Evolutionary conservation across 2,113 vertebrate species (phyloP).

Genomic region (Ochotona princeps): DNA sequence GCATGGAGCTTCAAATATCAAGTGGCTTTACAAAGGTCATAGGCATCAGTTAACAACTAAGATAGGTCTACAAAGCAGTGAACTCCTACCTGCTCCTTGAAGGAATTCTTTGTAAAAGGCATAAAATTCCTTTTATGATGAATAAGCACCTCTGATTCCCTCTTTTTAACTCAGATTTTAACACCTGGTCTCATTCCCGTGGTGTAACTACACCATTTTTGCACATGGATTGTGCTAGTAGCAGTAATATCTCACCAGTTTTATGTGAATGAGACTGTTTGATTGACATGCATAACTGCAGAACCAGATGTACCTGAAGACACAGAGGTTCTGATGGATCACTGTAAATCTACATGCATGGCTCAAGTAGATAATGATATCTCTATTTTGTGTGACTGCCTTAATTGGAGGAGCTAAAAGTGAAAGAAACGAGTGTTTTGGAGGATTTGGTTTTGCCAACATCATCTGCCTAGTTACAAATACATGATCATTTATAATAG

Average conservation of each 20-base stretch:
- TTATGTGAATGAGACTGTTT: background rate
- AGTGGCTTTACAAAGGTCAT: conserved; percentile 51
- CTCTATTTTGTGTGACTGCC: background rate
- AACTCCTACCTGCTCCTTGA: conserved; percentile 5
- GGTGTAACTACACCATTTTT: conserved; percentile 33
- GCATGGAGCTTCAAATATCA: conserved; percentile 6
- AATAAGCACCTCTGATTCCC: background rate
- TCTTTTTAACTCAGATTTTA: conserved; percentile 34
- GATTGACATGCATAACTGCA: background rate
- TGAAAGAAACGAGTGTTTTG: conserved; percentile 15
- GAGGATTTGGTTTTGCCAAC: background rate
- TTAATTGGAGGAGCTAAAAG: background rate
- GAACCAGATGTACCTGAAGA: background rate
- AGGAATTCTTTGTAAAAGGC: conserved; percentile 26
- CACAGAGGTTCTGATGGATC: background rate
- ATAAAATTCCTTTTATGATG: conserved; percentile 50
- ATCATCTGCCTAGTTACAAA: conserved; percentile 44
- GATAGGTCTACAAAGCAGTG: background rate
- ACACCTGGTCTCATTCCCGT: conserved; percentile 14
- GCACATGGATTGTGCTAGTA: background rate
- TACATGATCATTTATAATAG: conserved; percentile 31
- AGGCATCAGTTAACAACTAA: conserved; percentile 48
- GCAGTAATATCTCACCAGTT: background rate
- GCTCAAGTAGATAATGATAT: background rate
- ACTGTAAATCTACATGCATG: background rate